Evolutionary conservation across 2,113 vertebrate genomes (phyloP).

Genomic region (Clupea harengus): DNA sequence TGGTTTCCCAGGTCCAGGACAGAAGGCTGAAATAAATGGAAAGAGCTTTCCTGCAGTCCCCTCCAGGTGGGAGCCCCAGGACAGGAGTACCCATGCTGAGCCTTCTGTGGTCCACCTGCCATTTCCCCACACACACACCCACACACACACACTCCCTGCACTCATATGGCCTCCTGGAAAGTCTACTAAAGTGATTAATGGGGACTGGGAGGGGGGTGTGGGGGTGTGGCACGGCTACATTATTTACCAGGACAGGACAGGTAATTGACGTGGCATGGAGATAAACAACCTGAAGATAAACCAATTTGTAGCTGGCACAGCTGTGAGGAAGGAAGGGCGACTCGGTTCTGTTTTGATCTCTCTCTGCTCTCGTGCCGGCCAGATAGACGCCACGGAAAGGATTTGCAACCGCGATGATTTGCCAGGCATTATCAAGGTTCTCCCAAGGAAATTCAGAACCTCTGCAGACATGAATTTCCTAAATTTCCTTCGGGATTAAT

Average conservation of each 20-base stretch:
- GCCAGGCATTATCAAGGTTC: not conserved
- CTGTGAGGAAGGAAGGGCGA: not conserved
- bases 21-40: not conserved
- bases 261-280: conserved; percentile 62
- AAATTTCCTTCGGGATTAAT: no score
- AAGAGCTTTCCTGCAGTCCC: not conserved
- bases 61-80: not conserved
- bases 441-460: conserved; percentile 24
- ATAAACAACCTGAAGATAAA: conserved; percentile 67
- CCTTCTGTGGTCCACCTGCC: not conserved
- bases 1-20: not conserved
- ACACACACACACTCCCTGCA: not conserved
- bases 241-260: conserved; percentile 67
- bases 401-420: not conserved
- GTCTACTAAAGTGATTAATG: conserved; percentile 63
- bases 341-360: not conserved
- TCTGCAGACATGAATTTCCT: not conserved
- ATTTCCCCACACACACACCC: not conserved
- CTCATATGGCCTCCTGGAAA: conserved; percentile 45
- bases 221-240: conserved; percentile 42
- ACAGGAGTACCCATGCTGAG: not conserved
- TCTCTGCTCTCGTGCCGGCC: conserved; percentile 9
- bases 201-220: conserved; percentile 32
- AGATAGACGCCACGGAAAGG: conserved; percentile 52
- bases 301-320: conserved; percentile 1